Evolutionary conservation across 2,888 invertebrate species (phyloP).

Genomic region (Oxytorus armatus): DNA sequence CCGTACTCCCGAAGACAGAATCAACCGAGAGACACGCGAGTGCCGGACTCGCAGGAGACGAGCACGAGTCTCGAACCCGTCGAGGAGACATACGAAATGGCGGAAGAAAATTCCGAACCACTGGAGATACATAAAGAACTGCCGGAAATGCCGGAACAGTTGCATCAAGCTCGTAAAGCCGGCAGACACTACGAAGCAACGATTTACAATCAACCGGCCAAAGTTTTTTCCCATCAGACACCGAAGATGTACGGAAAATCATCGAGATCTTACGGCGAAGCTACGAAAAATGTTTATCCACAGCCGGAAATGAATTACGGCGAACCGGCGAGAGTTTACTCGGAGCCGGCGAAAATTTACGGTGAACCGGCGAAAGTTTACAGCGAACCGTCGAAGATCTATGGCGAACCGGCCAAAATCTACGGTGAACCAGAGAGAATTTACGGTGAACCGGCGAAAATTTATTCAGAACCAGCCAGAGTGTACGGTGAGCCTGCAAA

Average conservation of each 20-base stretch:
- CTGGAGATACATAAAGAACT: slow-evolving; percentile 80
- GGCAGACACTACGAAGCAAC: slow-evolving; percentile 83
- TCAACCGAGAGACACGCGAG: slow-evolving; percentile 64
- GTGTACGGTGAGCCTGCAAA: slow-evolving; percentile 86
- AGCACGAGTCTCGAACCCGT: slow-evolving; percentile 75
- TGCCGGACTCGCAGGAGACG: slow-evolving; percentile 70
- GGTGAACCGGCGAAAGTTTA: slow-evolving; percentile 83
- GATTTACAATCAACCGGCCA: slow-evolving; percentile 85
- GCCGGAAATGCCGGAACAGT: slow-evolving; percentile 76
- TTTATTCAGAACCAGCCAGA: slow-evolving; percentile 87
- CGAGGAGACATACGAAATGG: slow-evolving; percentile 78
- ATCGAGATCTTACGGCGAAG: slow-evolving; percentile 86
- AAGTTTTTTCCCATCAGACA: slow-evolving; percentile 85
- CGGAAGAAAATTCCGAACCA: slow-evolving; percentile 76
- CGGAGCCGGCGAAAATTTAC: slow-evolving; percentile 85
- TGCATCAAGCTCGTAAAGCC: slow-evolving; percentile 84
- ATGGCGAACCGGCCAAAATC: slow-evolving; percentile 82
- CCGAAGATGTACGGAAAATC: slow-evolving; percentile 86
- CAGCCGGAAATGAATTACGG: slow-evolving; percentile 84
- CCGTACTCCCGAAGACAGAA: slow-evolving; percentile 38
- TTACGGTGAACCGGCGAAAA: slow-evolving; percentile 87
- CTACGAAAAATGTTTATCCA: slow-evolving; percentile 84
- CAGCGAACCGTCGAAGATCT: slow-evolving; percentile 83
- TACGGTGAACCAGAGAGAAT: slow-evolving; percentile 85
- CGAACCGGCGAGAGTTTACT: slow-evolving; percentile 86